Evolutionary conservation across 2,113 vertebrate species (phyloP).

Genomic region (Antigone vipio): DNA sequence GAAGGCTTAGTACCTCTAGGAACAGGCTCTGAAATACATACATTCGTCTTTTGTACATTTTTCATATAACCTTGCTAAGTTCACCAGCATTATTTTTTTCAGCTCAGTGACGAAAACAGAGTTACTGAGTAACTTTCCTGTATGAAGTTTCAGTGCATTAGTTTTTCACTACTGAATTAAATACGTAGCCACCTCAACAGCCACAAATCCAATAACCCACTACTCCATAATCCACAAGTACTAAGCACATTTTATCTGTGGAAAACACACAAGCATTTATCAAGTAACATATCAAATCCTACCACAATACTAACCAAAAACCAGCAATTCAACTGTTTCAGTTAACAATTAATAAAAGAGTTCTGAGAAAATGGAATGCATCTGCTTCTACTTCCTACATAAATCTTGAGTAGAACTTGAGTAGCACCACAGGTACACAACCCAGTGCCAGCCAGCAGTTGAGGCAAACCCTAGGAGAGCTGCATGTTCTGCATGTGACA

Average conservation of each 20-base stretch:
- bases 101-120: neutral
- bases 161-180: neutral
- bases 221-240: neutral
- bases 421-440: neutral
- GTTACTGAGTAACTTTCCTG: conserved; percentile 16
- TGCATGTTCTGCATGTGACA: neutral
- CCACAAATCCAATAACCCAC: neutral
- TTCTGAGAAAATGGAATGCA: neutral
- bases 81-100: neutral
- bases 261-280: neutral
- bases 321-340: neutral
- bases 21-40: neutral
- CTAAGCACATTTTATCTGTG: neutral
- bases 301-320: neutral
- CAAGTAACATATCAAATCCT: neutral
- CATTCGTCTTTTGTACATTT: neutral
- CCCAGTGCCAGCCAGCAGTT: neutral
- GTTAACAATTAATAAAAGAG: conserved; percentile 13
- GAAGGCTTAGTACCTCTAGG: neutral
- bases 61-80: neutral
- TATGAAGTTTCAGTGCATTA: neutral
- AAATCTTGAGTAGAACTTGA: neutral
- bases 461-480: neutral
- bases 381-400: neutral
- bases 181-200: neutral